Evolutionary conservation across 2,113 vertebrate genomes (phyloP), one percentile per base, ranked within the genome.

Genomic region (Heterocephalus glaber): DNA sequence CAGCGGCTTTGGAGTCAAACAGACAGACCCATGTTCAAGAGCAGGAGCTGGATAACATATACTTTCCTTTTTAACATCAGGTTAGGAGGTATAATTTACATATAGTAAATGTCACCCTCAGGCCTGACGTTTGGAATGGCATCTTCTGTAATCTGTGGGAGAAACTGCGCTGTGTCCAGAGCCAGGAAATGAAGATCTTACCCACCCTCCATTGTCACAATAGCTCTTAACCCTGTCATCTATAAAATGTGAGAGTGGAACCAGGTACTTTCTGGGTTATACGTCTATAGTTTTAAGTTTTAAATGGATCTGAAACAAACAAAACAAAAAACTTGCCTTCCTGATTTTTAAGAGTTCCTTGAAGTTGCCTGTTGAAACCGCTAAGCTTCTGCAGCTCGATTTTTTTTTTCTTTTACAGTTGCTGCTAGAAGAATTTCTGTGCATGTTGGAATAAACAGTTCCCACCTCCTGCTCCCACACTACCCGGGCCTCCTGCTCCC

Each of bases 401-500:
- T 68, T 89, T 95, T 52, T 72, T 38, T 52, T 79, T 96, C 96
- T 97, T 98, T 97, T 68, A 66, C 47, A 95, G 63, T 66, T 86
- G 86, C 60, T 93, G 77, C 96, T 77, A 94, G 84, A 65, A 63
- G n/a, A 63, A 61, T 87, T 47, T 77, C 95, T 92, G 89, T 95
- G 82, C 41, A 26, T 58, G 76, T 86, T 56, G 49, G 90, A 95
- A 94, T 94, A 96, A 97, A 92, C 38, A 24, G 1, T 86, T 93
- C 28, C 70, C 95, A 97, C 1, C 2, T 86, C 89, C 60, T 80
- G 89, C 70, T 79, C 47, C 54, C 38, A 79, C 72, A 66, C 47
- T 77, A 76, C 86, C 1, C 2, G 89, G 88, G 90, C 1, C 2
- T 89, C 70, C 44, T 77, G 92, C 70, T 76, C 47, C 54, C 44